Evolutionary conservation across 2,888 invertebrate genomes (phyloP).

Genomic region (Abscondita cerata): DNA sequence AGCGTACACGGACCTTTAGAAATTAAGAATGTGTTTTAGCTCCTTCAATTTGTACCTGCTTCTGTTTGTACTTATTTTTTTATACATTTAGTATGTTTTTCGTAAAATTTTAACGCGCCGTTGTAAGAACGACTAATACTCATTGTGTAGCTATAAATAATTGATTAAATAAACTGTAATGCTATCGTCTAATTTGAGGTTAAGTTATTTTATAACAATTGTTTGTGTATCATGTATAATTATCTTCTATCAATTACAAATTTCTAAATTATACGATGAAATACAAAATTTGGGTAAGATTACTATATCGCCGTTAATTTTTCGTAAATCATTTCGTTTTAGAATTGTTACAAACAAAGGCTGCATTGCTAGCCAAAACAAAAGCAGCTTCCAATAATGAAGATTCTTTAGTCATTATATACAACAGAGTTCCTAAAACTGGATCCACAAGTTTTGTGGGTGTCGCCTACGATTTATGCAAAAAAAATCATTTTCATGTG

Average conservation of each 20-base stretch:
- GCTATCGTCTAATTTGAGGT: slow-evolving; percentile 40
- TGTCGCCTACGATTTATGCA: slow-evolving; percentile 86
- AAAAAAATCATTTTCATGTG: slow-evolving; percentile 79
- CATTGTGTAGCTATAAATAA: neutral
- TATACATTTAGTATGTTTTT: too few relatives aligned
- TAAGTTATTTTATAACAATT: slow-evolving; percentile 40
- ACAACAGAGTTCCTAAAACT: slow-evolving; percentile 97
- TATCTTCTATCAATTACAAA: slow-evolving; percentile 39
- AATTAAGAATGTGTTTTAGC: too few relatives aligned
- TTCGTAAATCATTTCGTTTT: neutral
- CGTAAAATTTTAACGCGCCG: too few relatives aligned
- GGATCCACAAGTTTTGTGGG: slow-evolving; percentile 96
- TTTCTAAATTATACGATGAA: slow-evolving; percentile 40
- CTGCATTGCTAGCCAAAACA: slow-evolving; percentile 4
- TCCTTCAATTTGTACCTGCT: too few relatives aligned
- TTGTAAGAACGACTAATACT: too few relatives aligned
- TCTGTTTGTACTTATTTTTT: too few relatives aligned
- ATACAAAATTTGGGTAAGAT: slow-evolving; percentile 39
- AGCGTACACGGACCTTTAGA: too few relatives aligned
- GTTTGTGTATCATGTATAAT: slow-evolving; percentile 37
- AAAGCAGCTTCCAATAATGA: slow-evolving; percentile 51
- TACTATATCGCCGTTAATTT: neutral
- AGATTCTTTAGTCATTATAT: slow-evolving; percentile 83
- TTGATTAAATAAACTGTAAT: neutral
- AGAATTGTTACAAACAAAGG: slow-evolving; percentile 25